Percentiles rank a stretch among this genome's conserved stretches.
phyloP scores from a whole-genome alignment of 2,888 invertebrate species.

The Hypolimnas misippus region DNA sequence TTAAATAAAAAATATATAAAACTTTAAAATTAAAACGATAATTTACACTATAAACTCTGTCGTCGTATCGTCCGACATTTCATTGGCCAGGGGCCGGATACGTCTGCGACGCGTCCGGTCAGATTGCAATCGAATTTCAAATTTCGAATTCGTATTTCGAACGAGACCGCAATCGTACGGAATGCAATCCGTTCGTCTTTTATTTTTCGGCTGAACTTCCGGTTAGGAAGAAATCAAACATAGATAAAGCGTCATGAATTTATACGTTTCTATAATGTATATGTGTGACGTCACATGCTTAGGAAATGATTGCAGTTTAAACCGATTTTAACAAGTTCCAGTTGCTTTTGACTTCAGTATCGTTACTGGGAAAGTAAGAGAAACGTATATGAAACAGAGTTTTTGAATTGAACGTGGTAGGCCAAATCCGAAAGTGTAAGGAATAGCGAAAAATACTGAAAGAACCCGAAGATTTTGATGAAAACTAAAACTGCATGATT shows the following conservation, averaged over 20 bases:
- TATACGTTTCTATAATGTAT: conserved; percentile 9
- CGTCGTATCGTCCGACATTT: conserved; percentile 26
- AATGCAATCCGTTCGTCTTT: conserved; percentile 37
- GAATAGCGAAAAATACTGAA: too few relatives aligned
- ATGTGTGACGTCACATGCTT: neutral
- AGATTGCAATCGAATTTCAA: conserved; percentile 46
- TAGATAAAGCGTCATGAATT: conserved; percentile 18
- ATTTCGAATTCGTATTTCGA: conserved; percentile 43
- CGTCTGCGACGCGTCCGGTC: conserved; percentile 43
- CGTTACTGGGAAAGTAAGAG: too few relatives aligned
- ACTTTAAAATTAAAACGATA: neutral
- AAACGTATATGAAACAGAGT: too few relatives aligned
- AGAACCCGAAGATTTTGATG: too few relatives aligned
- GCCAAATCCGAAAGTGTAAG: too few relatives aligned
- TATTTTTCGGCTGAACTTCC: conserved; percentile 25
- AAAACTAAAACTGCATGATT: too few relatives aligned
- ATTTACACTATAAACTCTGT: conserved; percentile 11
- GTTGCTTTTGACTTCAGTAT: neutral
- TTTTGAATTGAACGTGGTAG: too few relatives aligned
- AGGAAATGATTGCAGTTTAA: neutral
- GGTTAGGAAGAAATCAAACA: conserved; percentile 24
- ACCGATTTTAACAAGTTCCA: neutral
- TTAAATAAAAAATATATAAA: neutral
- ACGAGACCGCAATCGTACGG: conserved; percentile 42
- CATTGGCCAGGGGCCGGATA: conserved; percentile 36